A percentile compares a stretch with the other conserved stretches of the same genome.
Evolutionary conservation across 2,797 vertebrate genomes (phyloP).

Genomic region (Gastrophryne carolinensis): DNA sequence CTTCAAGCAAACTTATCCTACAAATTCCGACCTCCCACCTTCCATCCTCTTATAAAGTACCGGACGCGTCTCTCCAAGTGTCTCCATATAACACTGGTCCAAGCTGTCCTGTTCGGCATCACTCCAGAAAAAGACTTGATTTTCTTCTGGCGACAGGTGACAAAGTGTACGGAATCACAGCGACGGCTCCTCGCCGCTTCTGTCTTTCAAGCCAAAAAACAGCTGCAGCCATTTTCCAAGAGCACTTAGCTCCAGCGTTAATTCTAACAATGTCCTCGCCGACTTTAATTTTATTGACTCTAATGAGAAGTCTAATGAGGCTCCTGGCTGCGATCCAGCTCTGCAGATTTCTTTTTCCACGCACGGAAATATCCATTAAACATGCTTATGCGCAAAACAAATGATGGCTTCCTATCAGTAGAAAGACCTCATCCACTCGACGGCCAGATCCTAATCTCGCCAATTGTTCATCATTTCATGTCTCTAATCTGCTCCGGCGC

Average conservation of each 20-base stretch:
- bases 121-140: neutral
- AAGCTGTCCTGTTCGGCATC: neutral
- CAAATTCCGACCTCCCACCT: no score
- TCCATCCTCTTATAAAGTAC: no score
- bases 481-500: slow-evolving; percentile 60
- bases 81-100: neutral
- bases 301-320: slow-evolving; percentile 42
- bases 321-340: fast-evolving
- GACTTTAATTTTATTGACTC: slow-evolving; percentile 20
- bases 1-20: no score
- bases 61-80: neutral
- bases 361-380: slow-evolving; percentile 49
- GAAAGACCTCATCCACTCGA: slow-evolving; percentile 54
- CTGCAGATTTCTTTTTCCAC: neutral
- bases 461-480: slow-evolving; percentile 57
- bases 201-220: neutral
- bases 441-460: slow-evolving; percentile 58
- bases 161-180: neutral
- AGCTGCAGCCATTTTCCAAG: neutral
- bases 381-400: slow-evolving; percentile 39
- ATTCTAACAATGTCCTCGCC: neutral
- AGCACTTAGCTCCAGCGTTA: neutral
- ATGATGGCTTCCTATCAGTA: slow-evolving; percentile 51
- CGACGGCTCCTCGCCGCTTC: neutral
- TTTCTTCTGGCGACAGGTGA: no score